Conservation (phyloP, 2,888 invertebrate genomes). For the Tetragnatha montana region DNA sequence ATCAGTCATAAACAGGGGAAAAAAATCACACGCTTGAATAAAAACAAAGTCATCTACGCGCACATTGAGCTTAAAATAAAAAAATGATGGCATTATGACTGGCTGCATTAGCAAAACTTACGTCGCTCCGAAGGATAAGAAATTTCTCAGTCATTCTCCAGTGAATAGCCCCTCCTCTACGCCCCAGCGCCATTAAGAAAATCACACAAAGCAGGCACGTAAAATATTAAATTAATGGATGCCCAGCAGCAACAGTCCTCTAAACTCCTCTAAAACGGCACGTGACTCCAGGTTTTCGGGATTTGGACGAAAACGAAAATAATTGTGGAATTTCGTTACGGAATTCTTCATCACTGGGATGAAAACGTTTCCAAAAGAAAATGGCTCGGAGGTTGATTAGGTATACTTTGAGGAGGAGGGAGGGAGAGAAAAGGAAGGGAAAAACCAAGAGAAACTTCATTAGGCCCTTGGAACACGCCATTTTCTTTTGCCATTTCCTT, state of each 20-base stretch:
- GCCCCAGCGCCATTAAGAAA: no score
- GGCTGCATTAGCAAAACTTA: no score
- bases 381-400: constrained; percentile 23
- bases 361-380: not conserved
- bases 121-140: no score
- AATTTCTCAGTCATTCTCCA: not conserved
- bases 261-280: not conserved
- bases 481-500: constrained; percentile 42
- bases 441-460: constrained; percentile 32
- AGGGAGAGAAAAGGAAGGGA: not conserved
- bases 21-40: no score
- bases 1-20: no score
- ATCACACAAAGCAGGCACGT: not conserved
- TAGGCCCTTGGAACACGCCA: constrained; percentile 23
- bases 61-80: no score
- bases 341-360: not conserved
- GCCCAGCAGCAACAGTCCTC: not conserved
- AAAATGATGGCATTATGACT: no score
- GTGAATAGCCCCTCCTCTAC: not conserved
- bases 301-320: not conserved
- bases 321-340: constrained; percentile 4
- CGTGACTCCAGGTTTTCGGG: not conserved
- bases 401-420: not conserved
- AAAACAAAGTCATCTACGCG: no score
- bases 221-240: constrained; percentile 1